Evolutionary conservation across 2,888 invertebrate species (phyloP).

Genomic region (Blastobasis lacticolella): DNA sequence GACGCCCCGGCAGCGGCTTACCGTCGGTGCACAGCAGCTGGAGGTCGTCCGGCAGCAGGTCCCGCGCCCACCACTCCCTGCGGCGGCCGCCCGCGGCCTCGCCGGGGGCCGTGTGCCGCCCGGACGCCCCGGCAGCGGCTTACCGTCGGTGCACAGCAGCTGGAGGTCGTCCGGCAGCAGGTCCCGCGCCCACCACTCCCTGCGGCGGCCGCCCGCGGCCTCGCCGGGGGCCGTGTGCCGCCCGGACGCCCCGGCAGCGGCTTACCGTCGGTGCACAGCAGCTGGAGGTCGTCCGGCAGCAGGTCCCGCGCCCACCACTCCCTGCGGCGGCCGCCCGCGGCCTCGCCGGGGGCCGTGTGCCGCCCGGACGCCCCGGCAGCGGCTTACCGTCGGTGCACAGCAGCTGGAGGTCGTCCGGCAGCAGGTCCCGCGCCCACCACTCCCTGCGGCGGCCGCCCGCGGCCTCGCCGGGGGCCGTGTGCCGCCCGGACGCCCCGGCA

Average conservation of each 20-base stretch:
- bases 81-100: conserved; percentile 94
- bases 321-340: conserved; percentile 90
- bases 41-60: conserved; percentile 92
- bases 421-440: conserved; percentile 94
- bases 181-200: no score
- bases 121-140: conserved; percentile 85
- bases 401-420: conserved; percentile 93
- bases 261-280: conserved; percentile 92
- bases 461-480: conserved; percentile 93
- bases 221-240: background rate
- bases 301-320: conserved; percentile 97
- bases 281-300: conserved; percentile 92
- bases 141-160: background rate
- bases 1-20: no score
- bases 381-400: conserved; percentile 89
- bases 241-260: background rate
- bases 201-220: background rate
- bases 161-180: conserved; percentile 71
- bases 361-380: conserved; percentile 91
- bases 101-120: conserved; percentile 92
- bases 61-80: conserved; percentile 94
- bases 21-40: conserved; percentile 95
- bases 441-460: conserved; percentile 92
- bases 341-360: conserved; percentile 93
- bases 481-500: conserved; percentile 94